Base-by-base conservation (phyloP, 2,113 vertebrate genomes). In the Campylomormyrus tamandua region DNA sequence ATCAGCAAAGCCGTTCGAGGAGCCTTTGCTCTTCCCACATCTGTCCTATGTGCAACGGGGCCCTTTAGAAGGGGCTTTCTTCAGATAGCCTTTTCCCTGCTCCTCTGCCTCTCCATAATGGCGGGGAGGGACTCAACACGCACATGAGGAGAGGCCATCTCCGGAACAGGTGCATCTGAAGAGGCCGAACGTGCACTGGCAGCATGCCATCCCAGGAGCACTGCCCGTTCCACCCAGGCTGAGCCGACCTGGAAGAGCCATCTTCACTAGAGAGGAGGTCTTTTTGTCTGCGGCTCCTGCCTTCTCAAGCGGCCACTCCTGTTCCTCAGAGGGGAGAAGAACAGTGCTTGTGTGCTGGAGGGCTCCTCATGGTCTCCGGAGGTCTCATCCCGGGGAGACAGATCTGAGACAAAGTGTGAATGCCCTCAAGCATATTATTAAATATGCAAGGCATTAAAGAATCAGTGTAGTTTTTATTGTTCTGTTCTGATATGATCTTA, bases 71-170 rank as follows among this genome's bases (percentile, higher is more conserved):
- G 89, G 56, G 80, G 86, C 91, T 88, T 88, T 62, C 39, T 66
- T n/a, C 89, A 49, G 90, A 92, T 89, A 90, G 93, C 91, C 19
- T 93, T 95, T 94, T 93, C 86, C 3, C 93, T 93, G 94, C 83
- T 93, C 92, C 74, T 89, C 35, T 84, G 89, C 70, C 62, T 62
- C 66, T 87, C 88, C 21, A 90, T 77, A 87, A 66, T 92, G 39
- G 66, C 48, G 39, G 88, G 56, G 52, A 56, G 85, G 89, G 39
- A 6, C 83, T 74, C 48, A 74, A 46, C 39, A 80, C 50, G 21
- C 39, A 56, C 58, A 45, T 88, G 58, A 83, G 89, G 86, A 91
- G 85, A 89, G 45, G 74, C 1, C 42, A 21, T 31, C 62, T 89
- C 49, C 42, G 53, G 53, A 56, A 90, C 83, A 90, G 88, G 85